These are phyloP conservation scores for Eretmocerus hayati DNA, from an alignment of 2,888 invertebrate genomes.

Conservation along the genomic window DNA sequence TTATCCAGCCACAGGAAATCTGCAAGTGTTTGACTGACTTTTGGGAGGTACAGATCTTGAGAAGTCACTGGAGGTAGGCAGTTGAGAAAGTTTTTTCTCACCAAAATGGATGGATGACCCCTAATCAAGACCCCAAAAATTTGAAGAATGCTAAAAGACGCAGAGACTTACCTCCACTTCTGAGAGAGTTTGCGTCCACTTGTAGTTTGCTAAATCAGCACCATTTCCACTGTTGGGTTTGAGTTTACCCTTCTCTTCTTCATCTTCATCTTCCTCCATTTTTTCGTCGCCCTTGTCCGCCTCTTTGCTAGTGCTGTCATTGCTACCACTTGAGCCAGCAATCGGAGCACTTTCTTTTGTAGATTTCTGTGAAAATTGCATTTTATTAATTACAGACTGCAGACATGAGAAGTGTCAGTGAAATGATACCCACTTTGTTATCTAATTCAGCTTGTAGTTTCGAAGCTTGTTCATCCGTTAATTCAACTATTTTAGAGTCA, in stretches of 20 bases:
- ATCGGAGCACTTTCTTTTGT: slow-evolving; percentile 23
- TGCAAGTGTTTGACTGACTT: too few species aligned
- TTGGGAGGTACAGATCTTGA: too few species aligned
- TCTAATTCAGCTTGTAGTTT: slow-evolving; percentile 74
- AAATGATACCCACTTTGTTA: slow-evolving; percentile 45
- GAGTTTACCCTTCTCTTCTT: slow-evolving; percentile 82
- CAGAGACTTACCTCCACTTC: slow-evolving; percentile 84
- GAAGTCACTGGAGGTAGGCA: too few species aligned
- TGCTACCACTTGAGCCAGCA: slow-evolving; percentile 30
- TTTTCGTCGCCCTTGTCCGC: slow-evolving; percentile 31
- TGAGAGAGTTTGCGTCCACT: slow-evolving; percentile 93
- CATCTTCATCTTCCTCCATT: slow-evolving; percentile 50
- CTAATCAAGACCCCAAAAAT: too few species aligned
- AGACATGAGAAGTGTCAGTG: too few species aligned
- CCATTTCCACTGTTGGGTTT: slow-evolving; percentile 95
- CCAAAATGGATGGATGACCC: too few species aligned
- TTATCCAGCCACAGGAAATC: too few species aligned
- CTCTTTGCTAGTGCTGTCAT: slow-evolving; percentile 27
- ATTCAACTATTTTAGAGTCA: slow-evolving; percentile 61
- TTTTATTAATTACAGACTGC: background rate
- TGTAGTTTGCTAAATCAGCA: slow-evolving; percentile 86
- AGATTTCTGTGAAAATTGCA: slow-evolving; percentile 28
- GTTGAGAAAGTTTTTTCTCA: too few species aligned
- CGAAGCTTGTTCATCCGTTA: slow-evolving; percentile 90
- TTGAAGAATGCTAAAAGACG: background rate